Base-by-base conservation (phyloP, 1,140 invertebrate species). In the Sarcophaga peregrina region DNA sequence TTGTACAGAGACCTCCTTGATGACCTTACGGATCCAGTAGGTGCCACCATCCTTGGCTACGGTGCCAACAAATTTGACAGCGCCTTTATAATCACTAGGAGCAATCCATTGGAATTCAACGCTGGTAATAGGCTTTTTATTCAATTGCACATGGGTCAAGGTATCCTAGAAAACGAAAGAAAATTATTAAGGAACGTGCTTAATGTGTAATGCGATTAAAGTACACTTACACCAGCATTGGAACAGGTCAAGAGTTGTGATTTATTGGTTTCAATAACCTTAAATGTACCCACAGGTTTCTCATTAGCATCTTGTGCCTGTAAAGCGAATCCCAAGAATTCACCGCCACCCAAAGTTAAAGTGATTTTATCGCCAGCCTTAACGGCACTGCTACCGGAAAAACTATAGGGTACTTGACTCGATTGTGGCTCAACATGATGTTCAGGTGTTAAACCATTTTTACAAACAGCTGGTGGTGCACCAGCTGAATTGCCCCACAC, bases 1-100 rank as follows among this genome's bases (percentile, higher is more conserved):
- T 82, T 82, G 48, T n/a, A 85, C 82, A 8, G 50, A 20, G n/a
- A 85, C 83, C 17, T 84, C 82, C 10, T 82, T 82, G n/a, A 80
- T 47, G 10, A 84, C 86, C n/a, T 89, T 88, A 10, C 86, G 85
- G 13, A 91, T 90, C 91, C 91, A 92, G 72, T 90, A 92, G 72
- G 87, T 87, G 48, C 87, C 90, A 74, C 90, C 87, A 81, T 90
- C 87, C 82, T 91, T 87, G 8, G 90, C 91, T 8, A 91, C 87
- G 15, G 91, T 91, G 9, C 86, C 90, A 84, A 90, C 87, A 75
- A 91, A 89, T 83, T 86, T 88, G 37, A 91, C 89, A 82, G 87
- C 89, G 83, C 90, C 90, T 74, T 87, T 86, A 75, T 91, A 87
- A 20, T 86, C 84, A 5, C 85, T 84, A 72, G 91, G 91, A n/a